Base-by-base conservation (phyloP, 2,888 invertebrate genomes). In the Subacronicta megacephala region DNA sequence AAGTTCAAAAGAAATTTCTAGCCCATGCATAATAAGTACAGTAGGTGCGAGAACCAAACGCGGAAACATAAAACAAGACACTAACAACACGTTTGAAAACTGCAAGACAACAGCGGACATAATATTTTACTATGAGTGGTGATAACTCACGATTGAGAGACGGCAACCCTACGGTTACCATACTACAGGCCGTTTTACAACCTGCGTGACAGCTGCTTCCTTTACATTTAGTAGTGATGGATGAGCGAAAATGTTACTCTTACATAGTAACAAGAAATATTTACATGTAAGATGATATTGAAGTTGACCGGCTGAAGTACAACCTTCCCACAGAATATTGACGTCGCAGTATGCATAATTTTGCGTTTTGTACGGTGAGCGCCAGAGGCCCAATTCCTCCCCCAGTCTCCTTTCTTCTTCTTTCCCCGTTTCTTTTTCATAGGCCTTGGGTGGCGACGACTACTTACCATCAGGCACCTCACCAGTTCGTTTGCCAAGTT, bases 151-250 rank as follows among this genome's bases (percentile, higher is more conserved):
- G 41, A 54, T 62, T 29, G 38, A 33, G 41, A 59, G 36, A 13
- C 18, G 60, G 58, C 62, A 73, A 47, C 69, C 73, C 67, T 78
- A 51, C 23, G 33, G 43, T 53, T 40, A 54, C 47, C 43, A 45
- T 38, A 26, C 60, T 64, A 55, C 46, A 55, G 61, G 58, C 65
- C 63, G 63, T 69, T 77, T 76, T 76, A 80, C 78, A 80, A 77
- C 81, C 75, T 78, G 70, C 71, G 75, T 74, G 86, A 83, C 83
- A 83, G 84, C 81, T 81, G 82, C 78, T 87, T 87, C 85, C 84
- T 78, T 71, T 75, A 62, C 66, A 75, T 80, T 77, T 69, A 78
- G 75, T 67, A 41, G 41, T 60, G 74, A 76, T 62, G 43, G 60
- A 73, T 62, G 54, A 67, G 60, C 47, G 38, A 66, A 74, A n/a